A percentile compares a stretch with the other conserved stretches of the same genome.
These are phyloP conservation scores for Drosophila neotestacea DNA, from an alignment of 2,888 invertebrate species.

Conservation along the genomic window DNA sequence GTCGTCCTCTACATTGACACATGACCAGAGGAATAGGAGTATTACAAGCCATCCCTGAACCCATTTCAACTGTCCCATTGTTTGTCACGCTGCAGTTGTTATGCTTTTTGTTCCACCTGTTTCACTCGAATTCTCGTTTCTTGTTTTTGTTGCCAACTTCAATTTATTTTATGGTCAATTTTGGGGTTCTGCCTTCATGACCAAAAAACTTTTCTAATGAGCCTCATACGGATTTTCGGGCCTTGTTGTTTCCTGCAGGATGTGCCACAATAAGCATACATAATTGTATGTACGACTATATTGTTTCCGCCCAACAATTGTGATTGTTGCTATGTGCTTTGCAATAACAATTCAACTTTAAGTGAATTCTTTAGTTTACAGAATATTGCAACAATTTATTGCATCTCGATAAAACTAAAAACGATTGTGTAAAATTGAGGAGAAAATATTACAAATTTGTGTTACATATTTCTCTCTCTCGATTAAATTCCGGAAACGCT, in stretches of 20 bases:
- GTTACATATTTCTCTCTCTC: no score
- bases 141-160: conserved; percentile 48
- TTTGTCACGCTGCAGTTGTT: conserved; percentile 72
- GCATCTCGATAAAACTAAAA: neutral
- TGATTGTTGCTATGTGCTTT: conserved; percentile 19
- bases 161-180: conserved; percentile 72
- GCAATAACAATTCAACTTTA: conserved; percentile 12
- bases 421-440: neutral
- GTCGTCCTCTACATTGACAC: conserved; percentile 55
- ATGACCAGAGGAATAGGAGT: conserved; percentile 44
- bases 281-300: conserved; percentile 52
- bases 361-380: neutral
- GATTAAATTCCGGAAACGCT: no score
- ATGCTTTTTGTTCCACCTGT: conserved; percentile 44
- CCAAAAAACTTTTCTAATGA: conserved; percentile 69
- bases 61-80: conserved; percentile 64
- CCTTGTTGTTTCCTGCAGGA: conserved; percentile 48
- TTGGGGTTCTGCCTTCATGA: conserved; percentile 39
- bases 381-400: neutral
- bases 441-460: no score
- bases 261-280: conserved; percentile 59
- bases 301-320: conserved; percentile 42
- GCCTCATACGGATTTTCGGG: conserved; percentile 62
- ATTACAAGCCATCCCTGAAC: conserved; percentile 43
- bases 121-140: conserved; percentile 23